Conservation (phyloP, 2,888 invertebrate genomes). For the Nomada flava region DNA sequence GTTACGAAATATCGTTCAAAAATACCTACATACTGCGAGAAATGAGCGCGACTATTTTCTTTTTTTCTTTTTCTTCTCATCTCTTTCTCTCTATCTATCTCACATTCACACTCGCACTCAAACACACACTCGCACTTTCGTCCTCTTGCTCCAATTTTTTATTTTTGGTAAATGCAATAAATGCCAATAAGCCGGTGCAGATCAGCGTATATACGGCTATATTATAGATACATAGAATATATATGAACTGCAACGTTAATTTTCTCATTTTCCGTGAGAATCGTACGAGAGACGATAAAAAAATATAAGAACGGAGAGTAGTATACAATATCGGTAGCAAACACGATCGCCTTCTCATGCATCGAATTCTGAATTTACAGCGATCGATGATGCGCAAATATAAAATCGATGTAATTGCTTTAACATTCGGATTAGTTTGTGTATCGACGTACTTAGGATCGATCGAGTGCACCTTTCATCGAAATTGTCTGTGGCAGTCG, state of each 20-base stretch:
- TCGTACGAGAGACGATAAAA: constrained; percentile 57
- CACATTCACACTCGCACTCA: constrained; percentile 6
- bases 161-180: constrained; percentile 50
- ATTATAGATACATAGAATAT: constrained; percentile 61
- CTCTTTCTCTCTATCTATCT: background rate
- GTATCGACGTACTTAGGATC: constrained; percentile 1
- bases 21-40: constrained; percentile 13
- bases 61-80: constrained; percentile 21
- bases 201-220: constrained; percentile 55
- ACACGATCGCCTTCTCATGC: constrained; percentile 34
- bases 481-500: constrained; percentile 24
- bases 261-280: constrained; percentile 54
- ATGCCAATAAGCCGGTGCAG: constrained; percentile 59
- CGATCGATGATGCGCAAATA: constrained; percentile 43
- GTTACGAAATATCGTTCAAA: constrained; percentile 12
- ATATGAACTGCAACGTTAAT: constrained; percentile 57
- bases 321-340: constrained; percentile 51
- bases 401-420: constrained; percentile 43
- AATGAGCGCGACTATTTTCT: constrained; percentile 25
- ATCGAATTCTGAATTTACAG: constrained; percentile 33
- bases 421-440: constrained; percentile 17
- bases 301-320: constrained; percentile 59
- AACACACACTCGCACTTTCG: background rate
- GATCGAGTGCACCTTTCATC: constrained; percentile 11
- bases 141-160: constrained; percentile 16